Evolutionary conservation across 64 coral and sea anemone species (phyloP).

Genomic region (Anthopleura sola): DNA sequence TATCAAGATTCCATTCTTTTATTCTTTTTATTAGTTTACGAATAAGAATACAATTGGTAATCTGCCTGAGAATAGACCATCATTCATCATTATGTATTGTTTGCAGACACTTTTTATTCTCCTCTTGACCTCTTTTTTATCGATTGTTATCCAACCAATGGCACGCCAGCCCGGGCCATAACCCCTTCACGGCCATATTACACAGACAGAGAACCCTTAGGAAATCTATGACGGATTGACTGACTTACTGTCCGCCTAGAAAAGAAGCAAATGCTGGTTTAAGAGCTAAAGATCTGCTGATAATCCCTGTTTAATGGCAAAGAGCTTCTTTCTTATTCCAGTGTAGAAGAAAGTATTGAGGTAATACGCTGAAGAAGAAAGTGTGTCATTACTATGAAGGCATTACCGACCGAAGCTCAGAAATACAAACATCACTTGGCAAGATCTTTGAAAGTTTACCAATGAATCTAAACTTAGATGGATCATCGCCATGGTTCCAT

Average conservation of each 20-base stretch:
- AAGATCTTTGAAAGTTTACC: neutral
- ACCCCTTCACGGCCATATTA: conserved; percentile 9
- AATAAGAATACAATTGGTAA: neutral
- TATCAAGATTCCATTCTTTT: neutral
- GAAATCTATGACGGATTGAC: neutral
- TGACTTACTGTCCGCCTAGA: neutral
- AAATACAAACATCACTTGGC: neutral
- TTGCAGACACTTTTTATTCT: conserved; percentile 15
- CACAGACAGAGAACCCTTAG: neutral
- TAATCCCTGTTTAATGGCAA: neutral
- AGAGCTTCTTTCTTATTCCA: neutral
- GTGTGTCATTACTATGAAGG: neutral
- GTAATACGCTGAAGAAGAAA: neutral
- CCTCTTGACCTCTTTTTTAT: conserved; percentile 24
- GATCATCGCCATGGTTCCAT: conserved; percentile 14
- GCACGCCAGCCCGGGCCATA: neutral
- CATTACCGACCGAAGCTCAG: neutral
- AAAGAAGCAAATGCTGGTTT: neutral
- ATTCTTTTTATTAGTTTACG: neutral
- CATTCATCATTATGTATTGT: neutral
- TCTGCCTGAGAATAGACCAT: neutral
- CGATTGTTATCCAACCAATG: conserved; percentile 11
- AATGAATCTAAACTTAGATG: conserved; percentile 14
- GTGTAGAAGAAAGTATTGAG: neutral
- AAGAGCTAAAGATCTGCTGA: neutral